phyloP scores from a whole-genome alignment of 2,113 vertebrate genomes.

The Centropristis striata region DNA sequence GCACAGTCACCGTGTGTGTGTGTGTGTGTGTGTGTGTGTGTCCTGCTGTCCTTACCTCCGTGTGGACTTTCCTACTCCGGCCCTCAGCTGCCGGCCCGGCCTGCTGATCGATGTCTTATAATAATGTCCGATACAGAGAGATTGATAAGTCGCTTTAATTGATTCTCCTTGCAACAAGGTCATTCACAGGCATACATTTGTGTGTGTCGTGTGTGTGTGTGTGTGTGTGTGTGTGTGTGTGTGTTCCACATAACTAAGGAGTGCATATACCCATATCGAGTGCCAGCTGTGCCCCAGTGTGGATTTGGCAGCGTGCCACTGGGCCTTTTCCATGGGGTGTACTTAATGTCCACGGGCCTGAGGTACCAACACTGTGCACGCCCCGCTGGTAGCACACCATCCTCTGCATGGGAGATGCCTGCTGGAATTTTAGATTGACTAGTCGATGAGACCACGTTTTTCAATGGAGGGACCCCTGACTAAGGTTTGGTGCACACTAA shows the following conservation, averaged over 20 bases:
- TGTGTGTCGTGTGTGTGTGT: constrained; percentile 63
- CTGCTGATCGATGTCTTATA: constrained; percentile 68
- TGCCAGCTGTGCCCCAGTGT: constrained; percentile 83
- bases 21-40: constrained; percentile 16
- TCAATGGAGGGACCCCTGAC: too few relatives aligned
- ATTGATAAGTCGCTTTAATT: constrained; percentile 79
- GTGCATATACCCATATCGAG: constrained; percentile 83
- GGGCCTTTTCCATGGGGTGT: constrained; percentile 80
- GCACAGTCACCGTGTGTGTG: constrained; percentile 25
- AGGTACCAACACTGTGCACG: constrained; percentile 57
- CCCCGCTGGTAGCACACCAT: constrained; percentile 50
- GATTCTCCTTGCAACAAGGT: constrained; percentile 85
- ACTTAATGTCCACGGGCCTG: constrained; percentile 77
- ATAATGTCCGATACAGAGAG: constrained; percentile 68
- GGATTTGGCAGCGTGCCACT: constrained; percentile 81
- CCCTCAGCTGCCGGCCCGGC: constrained; percentile 2
- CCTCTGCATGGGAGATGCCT: constrained; percentile 27
- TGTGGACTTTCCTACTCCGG: background rate
- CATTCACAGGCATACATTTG: constrained; percentile 67
- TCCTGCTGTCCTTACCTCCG: background rate
- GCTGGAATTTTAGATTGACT: constrained; percentile 45
- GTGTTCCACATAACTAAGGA: constrained; percentile 81
- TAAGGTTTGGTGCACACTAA: too few relatives aligned
- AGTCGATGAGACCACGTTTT: background rate
- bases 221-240: constrained; percentile 65